Evolutionary conservation across 1,140 invertebrate genomes (phyloP).

Genomic region (Eciton burchellii): DNA sequence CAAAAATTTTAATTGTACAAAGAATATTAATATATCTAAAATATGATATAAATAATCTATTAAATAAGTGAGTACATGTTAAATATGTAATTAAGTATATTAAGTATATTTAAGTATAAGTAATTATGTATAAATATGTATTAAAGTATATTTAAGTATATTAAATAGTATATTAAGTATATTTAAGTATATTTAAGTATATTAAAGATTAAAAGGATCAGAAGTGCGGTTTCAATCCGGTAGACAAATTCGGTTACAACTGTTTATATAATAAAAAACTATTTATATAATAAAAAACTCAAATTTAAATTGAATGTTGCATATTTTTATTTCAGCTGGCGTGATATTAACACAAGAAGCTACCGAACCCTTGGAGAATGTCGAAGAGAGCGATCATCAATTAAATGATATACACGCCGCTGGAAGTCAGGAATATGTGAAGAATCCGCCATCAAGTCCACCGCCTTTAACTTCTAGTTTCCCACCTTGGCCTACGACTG

Average conservation of each 20-base stretch:
- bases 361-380: slow-evolving; percentile 81
- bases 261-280: too few species aligned
- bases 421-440: slow-evolving; percentile 80
- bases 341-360: slow-evolving; percentile 86
- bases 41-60: slow-evolving; percentile 31
- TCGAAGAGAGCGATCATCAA: slow-evolving; percentile 70
- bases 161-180: too few species aligned
- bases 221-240: too few species aligned
- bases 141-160: too few species aligned
- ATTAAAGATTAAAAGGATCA: too few species aligned
- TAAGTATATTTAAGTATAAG: too few species aligned
- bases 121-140: too few species aligned
- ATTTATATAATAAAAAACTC: too few species aligned
- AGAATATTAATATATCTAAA: not conserved
- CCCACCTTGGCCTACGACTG: slow-evolving; percentile 85
- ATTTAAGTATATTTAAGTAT: too few species aligned
- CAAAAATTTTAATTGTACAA: not conserved
- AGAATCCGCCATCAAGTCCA: slow-evolving; percentile 83
- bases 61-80: too few species aligned
- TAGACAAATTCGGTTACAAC: too few species aligned
- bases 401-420: slow-evolving; percentile 77
- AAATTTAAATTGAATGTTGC: not conserved
- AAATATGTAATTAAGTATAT: too few species aligned
- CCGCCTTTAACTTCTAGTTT: slow-evolving; percentile 84
- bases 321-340: slow-evolving; percentile 84